Percentiles rank a stretch among this genome's conserved stretches.
Conservation (phyloP, 2,113 vertebrate genomes). For the Sardina pilchardus region DNA sequence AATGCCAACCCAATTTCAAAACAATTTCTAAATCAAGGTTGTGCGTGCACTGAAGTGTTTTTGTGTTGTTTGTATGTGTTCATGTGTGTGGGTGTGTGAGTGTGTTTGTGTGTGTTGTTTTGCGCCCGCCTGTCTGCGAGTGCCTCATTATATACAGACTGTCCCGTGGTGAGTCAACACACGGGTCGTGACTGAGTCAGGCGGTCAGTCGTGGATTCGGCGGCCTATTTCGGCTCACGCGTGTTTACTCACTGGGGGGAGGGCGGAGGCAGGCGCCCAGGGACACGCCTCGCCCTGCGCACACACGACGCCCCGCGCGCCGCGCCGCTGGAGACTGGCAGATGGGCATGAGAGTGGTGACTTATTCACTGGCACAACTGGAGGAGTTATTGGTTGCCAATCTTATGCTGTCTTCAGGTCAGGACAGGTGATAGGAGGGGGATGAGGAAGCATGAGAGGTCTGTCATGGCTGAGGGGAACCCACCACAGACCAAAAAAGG, state of each 20-base stretch:
- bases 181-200: constrained; percentile 62
- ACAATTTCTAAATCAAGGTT: neutral
- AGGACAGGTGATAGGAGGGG: neutral
- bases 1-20: neutral
- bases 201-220: neutral
- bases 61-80: neutral
- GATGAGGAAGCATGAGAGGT: neutral
- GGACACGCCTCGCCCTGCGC: neutral
- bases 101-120: neutral
- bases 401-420: neutral
- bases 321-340: neutral
- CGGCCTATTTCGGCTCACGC: neutral
- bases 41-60: neutral
- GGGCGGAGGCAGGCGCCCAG: neutral
- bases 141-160: constrained; percentile 45
- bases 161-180: constrained; percentile 62
- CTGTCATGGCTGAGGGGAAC: neutral
- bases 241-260: neutral
- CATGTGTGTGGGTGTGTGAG: neutral
- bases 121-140: constrained; percentile 50
- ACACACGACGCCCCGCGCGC: neutral
- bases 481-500: neutral
- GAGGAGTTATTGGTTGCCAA: too few relatives aligned
- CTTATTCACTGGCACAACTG: too few relatives aligned
- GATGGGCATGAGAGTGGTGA: neutral